Evolutionary conservation across 2,113 vertebrate genomes (phyloP).

Genomic region (Hepsetus odoe): DNA sequence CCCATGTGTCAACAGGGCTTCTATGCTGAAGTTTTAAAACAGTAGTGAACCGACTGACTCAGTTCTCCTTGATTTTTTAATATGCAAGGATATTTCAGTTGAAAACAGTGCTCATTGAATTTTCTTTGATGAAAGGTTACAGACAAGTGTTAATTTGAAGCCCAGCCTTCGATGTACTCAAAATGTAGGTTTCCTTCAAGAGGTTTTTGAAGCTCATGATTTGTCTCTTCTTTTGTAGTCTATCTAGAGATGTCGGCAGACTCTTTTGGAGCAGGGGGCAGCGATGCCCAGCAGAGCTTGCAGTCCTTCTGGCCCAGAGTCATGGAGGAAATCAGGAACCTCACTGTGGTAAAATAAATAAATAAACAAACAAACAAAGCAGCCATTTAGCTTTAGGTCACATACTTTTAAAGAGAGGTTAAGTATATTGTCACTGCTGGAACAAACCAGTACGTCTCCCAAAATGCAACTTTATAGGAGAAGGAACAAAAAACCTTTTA

Average conservation of each 20-base stretch:
- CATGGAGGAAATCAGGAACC: slow-evolving; percentile 97
- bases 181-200: not conserved
- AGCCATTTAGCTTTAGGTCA: too few relatives aligned
- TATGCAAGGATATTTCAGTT: not conserved
- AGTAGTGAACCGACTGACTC: not conserved
- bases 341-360: slow-evolving; percentile 95
- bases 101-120: not conserved
- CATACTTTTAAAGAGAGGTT: too few relatives aligned
- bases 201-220: not conserved
- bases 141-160: not conserved
- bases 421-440: too few relatives aligned
- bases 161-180: not conserved
- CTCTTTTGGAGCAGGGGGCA: slow-evolving; percentile 83
- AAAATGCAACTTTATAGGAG: too few relatives aligned
- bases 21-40: not conserved
- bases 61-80: not conserved
- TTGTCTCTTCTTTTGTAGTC: slow-evolving; percentile 60
- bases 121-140: not conserved
- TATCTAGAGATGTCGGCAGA: slow-evolving; percentile 87
- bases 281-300: slow-evolving; percentile 94
- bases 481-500: too few relatives aligned
- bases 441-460: too few relatives aligned
- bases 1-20: not conserved
- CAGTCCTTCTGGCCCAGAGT: slow-evolving; percentile 98
- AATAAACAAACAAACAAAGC: too few relatives aligned